phyloP scores from a whole-genome alignment of 1,140 invertebrate species.

The Stenopsyche tienmushanensis region DNA sequence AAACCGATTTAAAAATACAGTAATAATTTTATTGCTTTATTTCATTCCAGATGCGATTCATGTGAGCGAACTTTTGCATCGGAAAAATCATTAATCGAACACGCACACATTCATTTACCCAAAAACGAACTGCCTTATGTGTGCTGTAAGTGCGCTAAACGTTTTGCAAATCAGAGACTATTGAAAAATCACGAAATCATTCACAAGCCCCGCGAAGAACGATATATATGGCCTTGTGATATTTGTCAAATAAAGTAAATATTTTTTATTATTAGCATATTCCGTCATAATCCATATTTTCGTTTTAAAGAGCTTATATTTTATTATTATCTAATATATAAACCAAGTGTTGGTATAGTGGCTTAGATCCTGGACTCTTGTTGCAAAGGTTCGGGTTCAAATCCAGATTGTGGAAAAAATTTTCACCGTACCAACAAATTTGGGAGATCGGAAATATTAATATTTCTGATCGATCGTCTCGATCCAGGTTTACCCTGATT shows the following conservation, averaged over 20 bases:
- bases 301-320: too few relatives aligned
- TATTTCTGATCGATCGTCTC: too few relatives aligned
- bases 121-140: slow-evolving; percentile 43
- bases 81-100: slow-evolving; percentile 12
- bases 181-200: slow-evolving; percentile 47
- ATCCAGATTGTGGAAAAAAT: too few relatives aligned
- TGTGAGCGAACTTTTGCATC: slow-evolving; percentile 29
- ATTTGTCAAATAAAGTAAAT: slow-evolving; percentile 45
- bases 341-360: too few relatives aligned
- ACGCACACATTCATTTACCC: slow-evolving; percentile 25
- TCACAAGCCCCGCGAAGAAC: slow-evolving; percentile 47
- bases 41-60: slow-evolving; percentile 22
- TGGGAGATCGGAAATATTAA: too few relatives aligned
- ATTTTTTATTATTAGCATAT: neutral
- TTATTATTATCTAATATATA: too few relatives aligned
- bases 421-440: too few relatives aligned
- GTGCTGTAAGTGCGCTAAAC: slow-evolving; percentile 46
- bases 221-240: slow-evolving; percentile 47
- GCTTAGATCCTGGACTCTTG: too few relatives aligned
- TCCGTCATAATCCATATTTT: neutral
- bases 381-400: too few relatives aligned
- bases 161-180: slow-evolving; percentile 45
- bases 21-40: neutral
- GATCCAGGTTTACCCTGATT: too few relatives aligned
- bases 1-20: slow-evolving; percentile 7